Evolutionary conservation across 2,888 invertebrate species (phyloP), one percentile per base, ranked within the genome.

Genomic region (Lithosia quadra): DNA sequence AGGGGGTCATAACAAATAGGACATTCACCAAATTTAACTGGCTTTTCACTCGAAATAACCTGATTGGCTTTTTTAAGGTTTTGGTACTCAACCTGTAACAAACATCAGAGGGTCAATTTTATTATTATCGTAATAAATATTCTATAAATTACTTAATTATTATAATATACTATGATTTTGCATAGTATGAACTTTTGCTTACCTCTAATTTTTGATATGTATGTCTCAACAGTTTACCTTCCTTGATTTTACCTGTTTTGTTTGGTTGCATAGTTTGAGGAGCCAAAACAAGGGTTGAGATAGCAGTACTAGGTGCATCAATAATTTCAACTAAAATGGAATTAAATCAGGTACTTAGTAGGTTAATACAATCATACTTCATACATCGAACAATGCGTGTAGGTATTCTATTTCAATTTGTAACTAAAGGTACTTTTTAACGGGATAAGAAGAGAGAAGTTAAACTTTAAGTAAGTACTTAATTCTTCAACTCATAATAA

Each of bases 1-100:
- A 92, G 68, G 61, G 82, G 80, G 24, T 91, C 91, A 80, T 82
- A 89, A 79, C 92, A 93, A 75, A 93, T 90, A 18, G 92, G 88
- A 72, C 92, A 93, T 5, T 84, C 78, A 18, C 89, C 90, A 77
- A 87, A 78, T 64, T 76, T 74, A 18, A 5, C 2, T 18, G 18
- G 21, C 3, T 43, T 24, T 56, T 60, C 57, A 22, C 53, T 34
- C 24, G 22, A 36, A 39, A 15, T 55, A n/a, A 34, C 10, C 28
- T 66, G 28, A 18, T 22, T 3, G 9, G 21, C 9, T 33, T 53
- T 34, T 55, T 36, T 56, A 18, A 13, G 36, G 21, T 28, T 39
- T 43, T 55, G 61, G n/a, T 18, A 2, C 55, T 55, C 24, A 11
- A 15, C 18, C 66, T 67, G 66, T 28, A 67, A 67, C 61, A 65